A percentile compares a stretch with the other conserved stretches of the same genome.
Conservation (phyloP, 2,113 vertebrate species). For the Bostrychus sinensis region DNA sequence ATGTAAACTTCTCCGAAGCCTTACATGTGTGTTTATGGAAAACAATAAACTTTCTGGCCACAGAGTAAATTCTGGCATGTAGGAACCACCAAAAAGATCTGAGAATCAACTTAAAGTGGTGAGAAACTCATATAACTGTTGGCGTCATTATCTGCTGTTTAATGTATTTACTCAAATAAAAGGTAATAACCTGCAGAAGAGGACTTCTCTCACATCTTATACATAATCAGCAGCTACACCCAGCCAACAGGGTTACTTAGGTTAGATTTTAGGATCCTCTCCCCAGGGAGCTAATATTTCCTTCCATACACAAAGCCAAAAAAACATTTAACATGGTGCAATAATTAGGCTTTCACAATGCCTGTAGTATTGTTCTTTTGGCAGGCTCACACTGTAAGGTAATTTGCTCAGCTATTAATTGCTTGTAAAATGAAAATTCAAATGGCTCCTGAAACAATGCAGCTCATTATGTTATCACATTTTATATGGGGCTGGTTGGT, state of each 20-base stretch:
- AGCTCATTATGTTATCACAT: slow-evolving; percentile 52
- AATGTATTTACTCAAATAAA: slow-evolving; percentile 25
- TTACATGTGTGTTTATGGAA: not conserved
- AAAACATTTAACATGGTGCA: slow-evolving; percentile 50
- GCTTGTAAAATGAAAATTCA: slow-evolving; percentile 53
- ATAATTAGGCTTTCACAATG: slow-evolving; percentile 66
- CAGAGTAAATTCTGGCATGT: not conserved
- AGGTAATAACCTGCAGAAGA: slow-evolving; percentile 13
- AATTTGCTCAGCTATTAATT: slow-evolving; percentile 54
- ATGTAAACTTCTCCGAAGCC: no score
- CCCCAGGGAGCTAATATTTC: slow-evolving; percentile 62
- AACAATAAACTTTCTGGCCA: not conserved
- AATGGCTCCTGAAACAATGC: slow-evolving; percentile 37
- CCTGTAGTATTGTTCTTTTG: slow-evolving; percentile 44
- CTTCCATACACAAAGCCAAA: slow-evolving; percentile 56
- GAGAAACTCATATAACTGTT: slow-evolving; percentile 32
- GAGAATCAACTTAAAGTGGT: not conserved
- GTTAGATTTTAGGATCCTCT: slow-evolving; percentile 54
- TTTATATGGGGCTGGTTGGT: slow-evolving; percentile 46
- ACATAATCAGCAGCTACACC: slow-evolving; percentile 13
- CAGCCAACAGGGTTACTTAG: slow-evolving; percentile 29
- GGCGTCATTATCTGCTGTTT: slow-evolving; percentile 15
- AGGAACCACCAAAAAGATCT: not conserved
- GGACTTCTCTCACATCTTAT: slow-evolving; percentile 35
- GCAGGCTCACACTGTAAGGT: slow-evolving; percentile 24